phyloP scores from a whole-genome alignment of 2,888 invertebrate genomes.

The Lepeophtheirus nordmannii region DNA sequence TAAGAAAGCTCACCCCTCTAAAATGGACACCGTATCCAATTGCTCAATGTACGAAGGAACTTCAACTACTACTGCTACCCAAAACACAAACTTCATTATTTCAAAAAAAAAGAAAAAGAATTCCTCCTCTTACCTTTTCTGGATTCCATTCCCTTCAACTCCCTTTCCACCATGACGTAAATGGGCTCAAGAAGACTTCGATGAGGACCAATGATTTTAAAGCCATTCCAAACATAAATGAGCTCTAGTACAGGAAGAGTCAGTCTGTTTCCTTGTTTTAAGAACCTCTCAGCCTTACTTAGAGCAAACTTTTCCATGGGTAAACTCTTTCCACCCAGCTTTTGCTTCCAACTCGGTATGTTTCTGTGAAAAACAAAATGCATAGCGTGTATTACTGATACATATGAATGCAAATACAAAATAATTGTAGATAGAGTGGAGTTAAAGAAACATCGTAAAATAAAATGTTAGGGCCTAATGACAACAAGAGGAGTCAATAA shows the following conservation, averaged over 20 bases:
- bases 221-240: conserved; percentile 82
- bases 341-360: conserved; percentile 64
- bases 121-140: conserved; percentile 31
- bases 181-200: conserved; percentile 43
- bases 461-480: no score
- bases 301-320: conserved; percentile 92
- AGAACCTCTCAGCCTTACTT: conserved; percentile 64
- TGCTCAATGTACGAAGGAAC: no score
- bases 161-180: conserved; percentile 47
- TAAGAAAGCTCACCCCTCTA: no score
- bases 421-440: no score
- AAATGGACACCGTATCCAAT: no score
- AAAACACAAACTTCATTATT: no score
- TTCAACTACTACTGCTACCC: no score
- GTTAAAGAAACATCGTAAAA: no score
- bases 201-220: conserved; percentile 54
- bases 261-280: conserved; percentile 53
- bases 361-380: conserved; percentile 42
- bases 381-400: no score
- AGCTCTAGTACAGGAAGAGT: conserved; percentile 70
- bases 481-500: no score
- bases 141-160: conserved; percentile 32
- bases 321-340: conserved; percentile 86
- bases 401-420: no score
- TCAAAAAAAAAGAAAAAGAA: no score